phyloP scores from a whole-genome alignment of 2,888 invertebrate genomes.

The Plebejus argus region DNA sequence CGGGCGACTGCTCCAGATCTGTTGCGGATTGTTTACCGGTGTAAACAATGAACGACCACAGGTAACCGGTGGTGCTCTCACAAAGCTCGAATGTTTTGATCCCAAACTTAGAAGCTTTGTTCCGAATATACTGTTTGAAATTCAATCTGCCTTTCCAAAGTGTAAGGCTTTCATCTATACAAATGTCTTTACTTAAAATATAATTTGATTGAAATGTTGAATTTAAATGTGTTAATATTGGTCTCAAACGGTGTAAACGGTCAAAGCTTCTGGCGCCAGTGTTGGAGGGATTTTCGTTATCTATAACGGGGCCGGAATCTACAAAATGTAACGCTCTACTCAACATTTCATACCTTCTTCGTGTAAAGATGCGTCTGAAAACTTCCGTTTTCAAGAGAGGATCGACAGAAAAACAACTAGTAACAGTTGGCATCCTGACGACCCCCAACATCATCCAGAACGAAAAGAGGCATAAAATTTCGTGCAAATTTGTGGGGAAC shows the following conservation, averaged over 20 bases:
- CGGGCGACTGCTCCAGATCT: too few relatives aligned
- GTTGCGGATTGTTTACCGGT: background rate
- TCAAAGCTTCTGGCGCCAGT: too few relatives aligned
- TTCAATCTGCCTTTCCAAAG: slow-evolving; percentile 39
- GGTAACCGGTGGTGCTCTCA: slow-evolving; percentile 7
- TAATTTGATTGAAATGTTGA: slow-evolving; percentile 35
- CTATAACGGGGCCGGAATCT: background rate
- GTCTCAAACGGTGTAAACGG: too few relatives aligned
- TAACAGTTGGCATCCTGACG: too few relatives aligned
- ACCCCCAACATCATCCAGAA: too few relatives aligned
- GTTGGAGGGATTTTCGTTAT: background rate
- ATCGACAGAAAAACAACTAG: too few relatives aligned
- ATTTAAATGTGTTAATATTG: slow-evolving; percentile 23
- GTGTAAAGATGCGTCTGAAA: too few relatives aligned
- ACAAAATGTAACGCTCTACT: slow-evolving; percentile 36
- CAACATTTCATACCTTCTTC: slow-evolving; percentile 23
- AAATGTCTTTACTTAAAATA: slow-evolving; percentile 35
- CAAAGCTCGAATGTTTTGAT: too few relatives aligned
- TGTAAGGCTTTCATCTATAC: slow-evolving; percentile 41
- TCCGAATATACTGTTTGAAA: too few relatives aligned
- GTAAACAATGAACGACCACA: slow-evolving; percentile 39
- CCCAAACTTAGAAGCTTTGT: too few relatives aligned
- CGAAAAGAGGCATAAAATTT: too few relatives aligned
- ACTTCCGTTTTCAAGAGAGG: too few relatives aligned
- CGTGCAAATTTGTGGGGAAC: slow-evolving; percentile 18